Conservation (phyloP, 2,113 vertebrate genomes). For the Puma concolor region DNA sequence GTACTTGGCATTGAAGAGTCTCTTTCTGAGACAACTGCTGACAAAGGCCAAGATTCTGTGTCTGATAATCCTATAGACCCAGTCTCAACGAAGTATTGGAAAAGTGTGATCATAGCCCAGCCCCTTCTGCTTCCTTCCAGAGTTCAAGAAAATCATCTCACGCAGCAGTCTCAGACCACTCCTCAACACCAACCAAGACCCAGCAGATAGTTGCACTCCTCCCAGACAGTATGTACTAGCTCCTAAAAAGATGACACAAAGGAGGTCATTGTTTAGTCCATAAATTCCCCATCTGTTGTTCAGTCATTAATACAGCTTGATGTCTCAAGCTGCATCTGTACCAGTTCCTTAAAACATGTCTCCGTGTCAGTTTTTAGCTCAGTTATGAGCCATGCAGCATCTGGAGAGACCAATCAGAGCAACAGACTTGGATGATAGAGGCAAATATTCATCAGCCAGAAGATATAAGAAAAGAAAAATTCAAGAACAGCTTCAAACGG, state of each 20-base stretch:
- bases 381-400: slow-evolving; percentile 96
- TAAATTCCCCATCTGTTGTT: slow-evolving; percentile 87
- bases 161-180: slow-evolving; percentile 93
- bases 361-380: slow-evolving; percentile 93
- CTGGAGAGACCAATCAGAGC: slow-evolving; percentile 97
- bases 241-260: not conserved
- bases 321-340: slow-evolving; percentile 84
- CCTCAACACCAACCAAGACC: slow-evolving; percentile 71
- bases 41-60: slow-evolving; percentile 95
- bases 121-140: slow-evolving; percentile 94
- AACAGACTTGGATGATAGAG: slow-evolving; percentile 95
- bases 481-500: slow-evolving; percentile 95
- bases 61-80: slow-evolving; percentile 95
- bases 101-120: slow-evolving; percentile 93
- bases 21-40: slow-evolving; percentile 90
- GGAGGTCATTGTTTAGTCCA: slow-evolving; percentile 53
- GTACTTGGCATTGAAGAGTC: slow-evolving; percentile 94
- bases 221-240: not conserved
- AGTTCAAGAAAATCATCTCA: slow-evolving; percentile 96
- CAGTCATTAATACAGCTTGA: slow-evolving; percentile 83
- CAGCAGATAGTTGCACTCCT: not conserved
- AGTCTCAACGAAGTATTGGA: slow-evolving; percentile 96
- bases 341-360: slow-evolving; percentile 89
- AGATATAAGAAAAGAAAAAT: slow-evolving; percentile 93
- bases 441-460: slow-evolving; percentile 97